Evolutionary conservation across 2,888 invertebrate genomes (phyloP).

Genomic region (Synanthedon formicaeformis): DNA sequence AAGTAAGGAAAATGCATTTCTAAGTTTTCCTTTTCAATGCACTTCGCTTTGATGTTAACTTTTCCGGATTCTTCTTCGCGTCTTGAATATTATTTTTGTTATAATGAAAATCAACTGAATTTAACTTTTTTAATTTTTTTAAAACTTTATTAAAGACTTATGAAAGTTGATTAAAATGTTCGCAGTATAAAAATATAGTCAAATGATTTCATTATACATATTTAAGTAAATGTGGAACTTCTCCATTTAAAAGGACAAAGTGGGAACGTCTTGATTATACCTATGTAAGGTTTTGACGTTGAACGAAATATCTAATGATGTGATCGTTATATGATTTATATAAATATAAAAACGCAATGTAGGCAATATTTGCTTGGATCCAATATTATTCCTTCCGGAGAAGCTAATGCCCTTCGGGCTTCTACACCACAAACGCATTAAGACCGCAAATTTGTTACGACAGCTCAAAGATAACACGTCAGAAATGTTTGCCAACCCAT

Average conservation of each 20-base stretch:
- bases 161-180: too few species aligned
- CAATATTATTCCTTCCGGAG: conserved; percentile 8
- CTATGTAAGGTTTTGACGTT: too few species aligned
- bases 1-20: too few species aligned
- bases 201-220: too few species aligned
- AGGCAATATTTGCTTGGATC: not conserved
- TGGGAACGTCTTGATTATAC: too few species aligned
- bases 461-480: conserved; percentile 9
- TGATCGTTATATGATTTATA: conserved; percentile 1
- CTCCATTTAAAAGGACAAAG: too few species aligned
- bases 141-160: too few species aligned
- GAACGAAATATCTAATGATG: not conserved
- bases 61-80: conserved; percentile 3
- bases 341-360: too few species aligned
- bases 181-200: too few species aligned
- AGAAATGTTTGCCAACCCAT: conserved; percentile 8
- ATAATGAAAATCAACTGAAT: not conserved
- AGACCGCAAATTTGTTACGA: conserved; percentile 9
- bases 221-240: too few species aligned
- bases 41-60: not conserved
- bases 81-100: conserved; percentile 1
- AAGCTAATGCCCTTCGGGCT: not conserved
- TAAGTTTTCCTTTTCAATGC: too few species aligned
- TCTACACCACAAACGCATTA: conserved; percentile 12
- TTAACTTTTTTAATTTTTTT: too few species aligned